phyloP scores from a whole-genome alignment of 37 sponge, comb jelly and placozoan genomes.

The Ephydatia muelleri region DNA sequence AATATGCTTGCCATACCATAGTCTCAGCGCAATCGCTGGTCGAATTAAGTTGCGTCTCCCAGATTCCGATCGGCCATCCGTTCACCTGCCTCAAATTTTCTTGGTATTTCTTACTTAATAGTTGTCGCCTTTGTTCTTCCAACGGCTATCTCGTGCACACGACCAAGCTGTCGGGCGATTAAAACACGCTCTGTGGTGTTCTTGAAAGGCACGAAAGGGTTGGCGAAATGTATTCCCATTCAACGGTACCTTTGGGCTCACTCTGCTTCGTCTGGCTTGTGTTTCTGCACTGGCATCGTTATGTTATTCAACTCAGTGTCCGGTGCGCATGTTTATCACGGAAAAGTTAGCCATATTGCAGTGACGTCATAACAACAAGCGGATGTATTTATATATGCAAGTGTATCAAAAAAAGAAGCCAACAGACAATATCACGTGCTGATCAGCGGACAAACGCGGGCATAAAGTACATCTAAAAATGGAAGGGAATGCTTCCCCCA shows the following conservation, averaged over 20 bases:
- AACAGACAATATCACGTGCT: not conserved
- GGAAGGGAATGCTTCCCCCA: not conserved
- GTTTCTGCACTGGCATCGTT: conserved; percentile 22
- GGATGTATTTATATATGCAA: not conserved
- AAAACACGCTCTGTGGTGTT: conserved; percentile 43
- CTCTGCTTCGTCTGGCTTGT: conserved; percentile 17
- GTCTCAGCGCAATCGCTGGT: conserved; percentile 7
- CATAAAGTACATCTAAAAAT: not conserved
- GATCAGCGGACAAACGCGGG: not conserved
- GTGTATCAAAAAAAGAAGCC: not conserved
- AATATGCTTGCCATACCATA: not conserved
- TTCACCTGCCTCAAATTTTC: conserved; percentile 46
- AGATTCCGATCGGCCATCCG: conserved; percentile 5
- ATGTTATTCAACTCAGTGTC: not conserved
- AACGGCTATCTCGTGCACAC: conserved; percentile 28
- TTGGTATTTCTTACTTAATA: conserved; percentile 35
- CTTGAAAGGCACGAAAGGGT: conserved; percentile 13
- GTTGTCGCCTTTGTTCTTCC: conserved; percentile 32
- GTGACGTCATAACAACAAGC: not conserved
- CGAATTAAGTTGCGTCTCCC: conserved; percentile 5
- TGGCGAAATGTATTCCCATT: conserved; percentile 19
- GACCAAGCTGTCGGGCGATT: conserved; percentile 21
- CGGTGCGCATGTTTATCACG: not conserved
- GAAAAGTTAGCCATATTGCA: not conserved
- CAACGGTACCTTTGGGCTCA: not conserved